These are phyloP conservation scores for Ooceraea biroi DNA, from an alignment of 1,140 invertebrate species.

Conservation along the genomic window DNA sequence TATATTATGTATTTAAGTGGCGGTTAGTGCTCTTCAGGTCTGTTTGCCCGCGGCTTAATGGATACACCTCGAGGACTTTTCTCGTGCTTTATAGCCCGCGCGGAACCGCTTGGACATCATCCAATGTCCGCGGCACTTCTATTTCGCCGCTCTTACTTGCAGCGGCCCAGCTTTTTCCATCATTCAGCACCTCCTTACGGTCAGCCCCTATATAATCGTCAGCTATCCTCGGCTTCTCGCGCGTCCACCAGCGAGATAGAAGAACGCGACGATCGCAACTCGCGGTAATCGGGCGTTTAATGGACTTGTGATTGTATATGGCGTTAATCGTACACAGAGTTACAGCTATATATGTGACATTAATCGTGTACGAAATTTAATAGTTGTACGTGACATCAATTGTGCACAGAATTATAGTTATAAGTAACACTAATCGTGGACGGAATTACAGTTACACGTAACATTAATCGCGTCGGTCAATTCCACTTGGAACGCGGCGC, in stretches of 20 bases:
- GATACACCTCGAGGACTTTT: slow-evolving; percentile 75
- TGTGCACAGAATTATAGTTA: no score
- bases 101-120: slow-evolving; percentile 71
- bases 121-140: slow-evolving; percentile 69
- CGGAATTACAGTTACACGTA: no score
- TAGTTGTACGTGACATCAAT: no score
- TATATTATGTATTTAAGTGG: slow-evolving; percentile 73
- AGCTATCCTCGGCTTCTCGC: slow-evolving; percentile 37
- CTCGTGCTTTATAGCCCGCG: slow-evolving; percentile 69
- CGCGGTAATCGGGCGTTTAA: not conserved
- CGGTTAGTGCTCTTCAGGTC: slow-evolving; percentile 73
- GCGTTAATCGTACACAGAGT: no score
- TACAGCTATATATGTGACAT: not conserved
- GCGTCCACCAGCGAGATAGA: not conserved
- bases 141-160: slow-evolving; percentile 59
- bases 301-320: no score
- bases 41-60: slow-evolving; percentile 77
- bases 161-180: slow-evolving; percentile 14
- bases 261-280: no score
- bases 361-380: not conserved
- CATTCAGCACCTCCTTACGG: slow-evolving; percentile 16
- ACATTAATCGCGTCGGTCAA: slow-evolving; percentile 5
- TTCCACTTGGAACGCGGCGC: not conserved
- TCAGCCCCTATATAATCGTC: slow-evolving; percentile 57
- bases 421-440: no score